Percentiles rank a stretch among this genome's conserved stretches.
Evolutionary conservation across 2,888 invertebrate genomes (phyloP).

Genomic region (Pandemis corylana): DNA sequence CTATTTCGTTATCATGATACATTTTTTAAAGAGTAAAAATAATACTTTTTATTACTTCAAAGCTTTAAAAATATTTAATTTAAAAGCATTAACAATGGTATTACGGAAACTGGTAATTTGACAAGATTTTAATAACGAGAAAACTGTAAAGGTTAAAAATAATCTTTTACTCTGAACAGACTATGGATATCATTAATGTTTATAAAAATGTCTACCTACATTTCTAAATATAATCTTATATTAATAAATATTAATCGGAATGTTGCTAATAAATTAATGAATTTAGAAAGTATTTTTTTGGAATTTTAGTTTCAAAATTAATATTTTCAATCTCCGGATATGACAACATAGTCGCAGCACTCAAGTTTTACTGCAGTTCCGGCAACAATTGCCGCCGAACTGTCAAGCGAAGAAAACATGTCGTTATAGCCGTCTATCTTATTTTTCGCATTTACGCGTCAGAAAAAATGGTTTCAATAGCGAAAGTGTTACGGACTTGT

Average conservation of each 20-base stretch:
- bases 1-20: not conserved
- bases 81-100: too few relatives aligned
- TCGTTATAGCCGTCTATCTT: constrained; percentile 59
- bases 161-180: not conserved
- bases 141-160: not conserved
- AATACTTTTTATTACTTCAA: not conserved
- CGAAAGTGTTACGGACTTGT: constrained; percentile 79
- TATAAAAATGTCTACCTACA: not conserved
- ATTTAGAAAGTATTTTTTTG: not conserved
- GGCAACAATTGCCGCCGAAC: constrained; percentile 76
- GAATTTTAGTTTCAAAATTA: constrained; percentile 27
- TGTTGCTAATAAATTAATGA: not conserved
- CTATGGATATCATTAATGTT: not conserved
- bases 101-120: too few relatives aligned
- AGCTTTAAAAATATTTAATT: too few relatives aligned
- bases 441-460: constrained; percentile 59
- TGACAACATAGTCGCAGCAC: constrained; percentile 57
- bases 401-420: constrained; percentile 75
- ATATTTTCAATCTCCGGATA: constrained; percentile 57
- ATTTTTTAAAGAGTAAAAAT: constrained; percentile 17
- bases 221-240: not conserved
- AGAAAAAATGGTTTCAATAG: constrained; percentile 69
- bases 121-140: too few relatives aligned
- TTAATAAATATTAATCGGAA: not conserved
- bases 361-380: constrained; percentile 69